Conservation (phyloP, 2,888 invertebrate genomes). For the Formica aserva region DNA sequence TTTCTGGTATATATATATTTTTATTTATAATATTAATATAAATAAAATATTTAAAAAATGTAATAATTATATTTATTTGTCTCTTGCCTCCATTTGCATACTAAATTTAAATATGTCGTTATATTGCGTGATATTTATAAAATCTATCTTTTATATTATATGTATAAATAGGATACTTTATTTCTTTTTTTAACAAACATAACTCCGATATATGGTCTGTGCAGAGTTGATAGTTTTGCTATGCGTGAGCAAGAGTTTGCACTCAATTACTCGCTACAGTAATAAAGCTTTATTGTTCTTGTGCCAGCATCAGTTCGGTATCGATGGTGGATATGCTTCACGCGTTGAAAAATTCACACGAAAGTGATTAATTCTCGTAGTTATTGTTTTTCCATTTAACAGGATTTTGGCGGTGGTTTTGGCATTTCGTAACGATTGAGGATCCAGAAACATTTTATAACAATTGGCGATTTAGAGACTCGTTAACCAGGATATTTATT, state of each 20-base stretch:
- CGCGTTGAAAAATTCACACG: constrained; percentile 46
- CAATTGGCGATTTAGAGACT: constrained; percentile 44
- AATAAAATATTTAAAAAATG: background rate
- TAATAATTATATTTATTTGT: background rate
- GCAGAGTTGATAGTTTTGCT: constrained; percentile 14
- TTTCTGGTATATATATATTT: background rate
- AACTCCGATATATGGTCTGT: background rate
- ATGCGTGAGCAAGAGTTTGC: constrained; percentile 38
- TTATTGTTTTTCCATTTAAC: constrained; percentile 56
- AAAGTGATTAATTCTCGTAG: constrained; percentile 52
- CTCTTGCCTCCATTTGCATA: background rate
- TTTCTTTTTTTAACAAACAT: constrained; percentile 12
- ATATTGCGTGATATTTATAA: background rate
- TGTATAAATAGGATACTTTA: background rate
- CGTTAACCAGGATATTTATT: background rate
- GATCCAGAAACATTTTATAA: constrained; percentile 39
- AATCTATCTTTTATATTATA: constrained; percentile 10
- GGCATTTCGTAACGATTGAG: constrained; percentile 50
- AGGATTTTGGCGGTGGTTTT: constrained; percentile 48
- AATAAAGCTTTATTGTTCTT: constrained; percentile 47
- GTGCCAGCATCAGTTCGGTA: constrained; percentile 24
- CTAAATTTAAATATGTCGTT: background rate
- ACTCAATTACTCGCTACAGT: constrained; percentile 39
- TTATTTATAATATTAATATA: background rate
- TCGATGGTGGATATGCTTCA: constrained; percentile 14